Percentiles rank a stretch among this genome's conserved stretches.
Conservation (phyloP, 1,140 invertebrate genomes). For the Brachionus koreanus region DNA sequence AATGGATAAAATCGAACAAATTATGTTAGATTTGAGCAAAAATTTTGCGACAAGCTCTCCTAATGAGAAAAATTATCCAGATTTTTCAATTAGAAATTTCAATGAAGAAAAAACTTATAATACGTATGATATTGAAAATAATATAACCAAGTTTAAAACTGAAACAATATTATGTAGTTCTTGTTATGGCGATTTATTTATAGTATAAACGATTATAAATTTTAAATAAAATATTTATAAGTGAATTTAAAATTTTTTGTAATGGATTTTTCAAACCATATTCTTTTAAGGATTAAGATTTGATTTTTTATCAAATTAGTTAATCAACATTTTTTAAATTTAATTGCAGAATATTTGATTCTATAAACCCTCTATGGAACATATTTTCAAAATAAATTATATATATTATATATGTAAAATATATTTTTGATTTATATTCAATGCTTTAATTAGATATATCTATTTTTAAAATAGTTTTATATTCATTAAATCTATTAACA, state of each 20-base stretch:
- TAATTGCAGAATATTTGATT: too few relatives aligned
- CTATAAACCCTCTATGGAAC: too few relatives aligned
- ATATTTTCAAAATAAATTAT: too few relatives aligned
- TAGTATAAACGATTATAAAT: neutral
- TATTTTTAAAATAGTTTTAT: too few relatives aligned
- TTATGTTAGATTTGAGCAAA: neutral
- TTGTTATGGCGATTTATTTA: constrained; percentile 43
- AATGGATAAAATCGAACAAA: neutral
- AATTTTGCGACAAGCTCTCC: neutral
- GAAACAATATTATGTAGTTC: constrained; percentile 17
- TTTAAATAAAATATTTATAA: neutral
- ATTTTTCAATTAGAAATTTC: neutral
- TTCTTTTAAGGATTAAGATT: neutral
- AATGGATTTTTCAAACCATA: neutral
- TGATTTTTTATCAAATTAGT: too few relatives aligned
- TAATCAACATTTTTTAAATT: too few relatives aligned
- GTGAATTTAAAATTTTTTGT: neutral
- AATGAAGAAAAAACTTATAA: neutral
- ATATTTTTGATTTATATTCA: too few relatives aligned
- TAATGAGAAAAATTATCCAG: neutral
- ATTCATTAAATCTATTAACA: too few relatives aligned
- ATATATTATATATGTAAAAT: too few relatives aligned
- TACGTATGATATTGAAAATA: neutral
- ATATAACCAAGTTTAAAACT: neutral
- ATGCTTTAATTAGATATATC: too few relatives aligned